These are phyloP conservation scores for Palythoa heliodiscus DNA, from an alignment of 92 coral and sea anemone genomes.

Conservation along the genomic window DNA sequence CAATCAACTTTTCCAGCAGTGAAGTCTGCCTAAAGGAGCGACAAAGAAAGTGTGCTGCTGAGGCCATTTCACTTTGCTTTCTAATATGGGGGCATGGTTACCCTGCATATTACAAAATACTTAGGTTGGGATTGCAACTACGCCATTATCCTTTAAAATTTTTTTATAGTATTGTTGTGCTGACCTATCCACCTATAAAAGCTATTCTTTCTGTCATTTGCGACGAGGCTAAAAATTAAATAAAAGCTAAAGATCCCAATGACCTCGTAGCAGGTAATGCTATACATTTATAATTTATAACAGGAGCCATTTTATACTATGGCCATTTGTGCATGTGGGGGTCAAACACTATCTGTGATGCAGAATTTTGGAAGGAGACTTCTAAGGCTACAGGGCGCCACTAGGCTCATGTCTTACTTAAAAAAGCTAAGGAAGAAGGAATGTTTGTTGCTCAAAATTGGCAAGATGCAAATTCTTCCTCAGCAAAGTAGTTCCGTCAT, in stretches of 20 bases:
- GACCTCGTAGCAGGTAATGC: conserved; percentile 40
- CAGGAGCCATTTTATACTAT: neutral
- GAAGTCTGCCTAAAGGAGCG: conserved; percentile 28
- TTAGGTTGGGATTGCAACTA: conserved; percentile 44
- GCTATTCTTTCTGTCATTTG: conserved; percentile 41
- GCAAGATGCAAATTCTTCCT: conserved; percentile 45
- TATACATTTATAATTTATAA: conserved; percentile 31
- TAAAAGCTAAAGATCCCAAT: conserved; percentile 27
- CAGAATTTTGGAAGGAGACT: neutral
- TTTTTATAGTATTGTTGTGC: conserved; percentile 17
- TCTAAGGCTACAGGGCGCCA: neutral
- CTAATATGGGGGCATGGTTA: conserved; percentile 51
- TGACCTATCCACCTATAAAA: conserved; percentile 49
- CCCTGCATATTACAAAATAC: conserved; percentile 40
- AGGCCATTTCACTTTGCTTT: conserved; percentile 43
- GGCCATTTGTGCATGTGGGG: neutral
- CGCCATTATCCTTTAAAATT: conserved; percentile 11
- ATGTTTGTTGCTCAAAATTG: conserved; percentile 6
- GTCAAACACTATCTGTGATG: neutral
- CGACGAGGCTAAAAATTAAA: conserved; percentile 38
- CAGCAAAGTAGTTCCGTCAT: neutral
- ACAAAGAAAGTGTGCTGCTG: conserved; percentile 41
- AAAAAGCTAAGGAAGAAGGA: neutral
- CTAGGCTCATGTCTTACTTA: neutral
- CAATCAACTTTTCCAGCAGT: conserved; percentile 52